These are phyloP conservation scores for Epinephelus coioides DNA, from an alignment of 2,797 vertebrate genomes.

Conservation along the genomic window DNA sequence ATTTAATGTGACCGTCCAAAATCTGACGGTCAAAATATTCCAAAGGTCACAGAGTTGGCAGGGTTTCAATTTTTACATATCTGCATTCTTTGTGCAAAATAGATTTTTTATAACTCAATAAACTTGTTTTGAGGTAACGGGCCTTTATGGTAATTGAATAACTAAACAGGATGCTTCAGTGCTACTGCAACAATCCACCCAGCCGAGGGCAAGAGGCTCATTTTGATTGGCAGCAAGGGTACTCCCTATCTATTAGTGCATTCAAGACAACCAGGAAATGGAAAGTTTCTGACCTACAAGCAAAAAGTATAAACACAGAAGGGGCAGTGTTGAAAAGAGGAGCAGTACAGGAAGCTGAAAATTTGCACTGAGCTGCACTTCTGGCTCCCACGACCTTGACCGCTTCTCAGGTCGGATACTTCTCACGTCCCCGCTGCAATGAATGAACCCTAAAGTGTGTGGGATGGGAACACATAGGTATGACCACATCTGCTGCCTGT, in stretches of 20 bases:
- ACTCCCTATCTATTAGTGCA: constrained; percentile 82
- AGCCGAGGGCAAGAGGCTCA: constrained; percentile 78
- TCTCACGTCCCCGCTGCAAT: constrained; percentile 54
- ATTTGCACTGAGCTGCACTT: constrained; percentile 40
- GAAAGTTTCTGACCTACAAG: constrained; percentile 73
- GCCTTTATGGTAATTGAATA: constrained; percentile 79
- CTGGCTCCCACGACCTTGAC: constrained; percentile 62
- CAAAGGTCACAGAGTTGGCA: constrained; percentile 53
- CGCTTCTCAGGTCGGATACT: constrained; percentile 56
- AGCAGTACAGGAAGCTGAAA: constrained; percentile 55
- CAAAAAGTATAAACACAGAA: constrained; percentile 54
- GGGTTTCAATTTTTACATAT: constrained; percentile 47
- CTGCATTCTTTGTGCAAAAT: constrained; percentile 61
- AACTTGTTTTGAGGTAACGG: constrained; percentile 74
- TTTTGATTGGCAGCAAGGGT: constrained; percentile 83
- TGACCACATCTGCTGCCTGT: constrained; percentile 1
- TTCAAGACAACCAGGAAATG: constrained; percentile 58
- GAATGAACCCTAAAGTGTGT: constrained; percentile 14
- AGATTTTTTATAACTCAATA: constrained; percentile 75
- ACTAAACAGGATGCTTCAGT: constrained; percentile 80
- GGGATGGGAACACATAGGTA: neutral
- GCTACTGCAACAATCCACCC: constrained; percentile 76
- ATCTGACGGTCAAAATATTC: constrained; percentile 25
- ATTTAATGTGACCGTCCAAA: constrained; percentile 33
- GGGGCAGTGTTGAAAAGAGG: constrained; percentile 60